These are phyloP conservation scores for Artibeus lituratus DNA, from an alignment of 2,797 vertebrate genomes.

Conservation along the genomic window DNA sequence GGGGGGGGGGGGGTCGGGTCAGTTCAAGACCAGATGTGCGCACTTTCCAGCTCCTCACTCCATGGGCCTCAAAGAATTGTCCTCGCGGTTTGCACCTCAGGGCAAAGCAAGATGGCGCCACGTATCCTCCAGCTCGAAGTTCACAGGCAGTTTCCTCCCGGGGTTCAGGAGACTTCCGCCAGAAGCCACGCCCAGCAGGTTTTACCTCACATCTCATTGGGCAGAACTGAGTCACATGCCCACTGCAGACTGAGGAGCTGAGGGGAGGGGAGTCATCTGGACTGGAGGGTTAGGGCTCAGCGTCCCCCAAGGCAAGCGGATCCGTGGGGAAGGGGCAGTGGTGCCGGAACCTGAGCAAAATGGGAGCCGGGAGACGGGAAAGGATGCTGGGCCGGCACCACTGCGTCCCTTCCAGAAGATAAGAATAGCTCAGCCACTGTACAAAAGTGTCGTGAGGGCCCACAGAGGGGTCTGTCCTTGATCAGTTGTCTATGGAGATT, in stretches of 20 bases:
- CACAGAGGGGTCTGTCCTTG: background rate
- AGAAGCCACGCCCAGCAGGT: background rate
- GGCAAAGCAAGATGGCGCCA: background rate
- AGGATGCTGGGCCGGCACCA: background rate
- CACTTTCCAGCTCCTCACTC: background rate
- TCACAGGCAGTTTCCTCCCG: background rate
- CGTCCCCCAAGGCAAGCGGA: background rate
- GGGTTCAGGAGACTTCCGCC: background rate
- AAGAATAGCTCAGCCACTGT: too few relatives aligned
- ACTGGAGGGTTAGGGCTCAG: background rate
- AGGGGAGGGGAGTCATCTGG: background rate
- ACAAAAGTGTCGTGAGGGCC: background rate
- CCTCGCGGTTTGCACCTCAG: background rate
- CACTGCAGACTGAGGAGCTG: background rate
- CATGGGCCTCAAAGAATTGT: rapidly evolving
- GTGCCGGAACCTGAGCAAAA: background rate
- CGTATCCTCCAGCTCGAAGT: background rate
- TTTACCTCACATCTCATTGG: background rate
- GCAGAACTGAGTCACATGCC: background rate
- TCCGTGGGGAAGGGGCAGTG: background rate
- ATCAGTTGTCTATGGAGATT: background rate
- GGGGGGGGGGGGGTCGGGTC: rapidly evolving
- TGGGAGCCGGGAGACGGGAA: background rate
- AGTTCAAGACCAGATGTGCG: rapidly evolving
- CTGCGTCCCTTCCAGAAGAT: background rate